phyloP scores from a whole-genome alignment of 2,888 invertebrate genomes.

The Parnassius orleans region DNA sequence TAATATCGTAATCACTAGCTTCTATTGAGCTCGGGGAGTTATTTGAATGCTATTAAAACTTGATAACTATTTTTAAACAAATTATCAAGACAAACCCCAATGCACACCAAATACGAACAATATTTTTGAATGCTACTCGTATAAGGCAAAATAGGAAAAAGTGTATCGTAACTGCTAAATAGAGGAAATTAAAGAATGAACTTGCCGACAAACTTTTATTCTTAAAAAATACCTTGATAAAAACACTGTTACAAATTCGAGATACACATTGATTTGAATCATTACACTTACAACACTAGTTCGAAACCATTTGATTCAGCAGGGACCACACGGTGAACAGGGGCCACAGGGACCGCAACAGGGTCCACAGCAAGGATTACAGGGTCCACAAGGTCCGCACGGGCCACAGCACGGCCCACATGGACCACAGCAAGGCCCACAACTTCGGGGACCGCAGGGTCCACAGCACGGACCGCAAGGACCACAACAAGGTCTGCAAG shows the following conservation, averaged over 20 bases:
- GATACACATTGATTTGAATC: slow-evolving; percentile 9
- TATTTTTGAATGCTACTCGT: too few species aligned
- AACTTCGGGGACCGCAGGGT: slow-evolving; percentile 44
- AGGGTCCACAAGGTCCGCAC: slow-evolving; percentile 31
- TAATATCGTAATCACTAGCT: too few species aligned
- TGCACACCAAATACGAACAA: too few species aligned
- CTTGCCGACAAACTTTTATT: slow-evolving; percentile 16
- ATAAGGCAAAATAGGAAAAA: too few species aligned
- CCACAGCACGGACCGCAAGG: slow-evolving; percentile 48
- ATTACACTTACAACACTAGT: slow-evolving; percentile 9
- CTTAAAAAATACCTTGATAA: slow-evolving; percentile 19
- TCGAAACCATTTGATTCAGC: slow-evolving; percentile 10
- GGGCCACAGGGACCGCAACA: slow-evolving; percentile 16
- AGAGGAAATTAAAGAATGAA: neutral
- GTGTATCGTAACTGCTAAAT: neutral
- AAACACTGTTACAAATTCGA: slow-evolving; percentile 6
- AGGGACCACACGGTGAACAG: slow-evolving; percentile 32
- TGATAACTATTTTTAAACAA: too few species aligned
- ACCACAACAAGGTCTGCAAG: slow-evolving; percentile 28
- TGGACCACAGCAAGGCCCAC: slow-evolving; percentile 39
- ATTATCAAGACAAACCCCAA: too few species aligned
- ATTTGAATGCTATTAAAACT: too few species aligned
- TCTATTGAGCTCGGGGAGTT: too few species aligned
- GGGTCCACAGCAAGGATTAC: slow-evolving; percentile 27
- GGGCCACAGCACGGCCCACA: slow-evolving; percentile 37